Conservation (phyloP, 2,797 vertebrate species). For the Ptychobarbus kaznakovi region DNA sequence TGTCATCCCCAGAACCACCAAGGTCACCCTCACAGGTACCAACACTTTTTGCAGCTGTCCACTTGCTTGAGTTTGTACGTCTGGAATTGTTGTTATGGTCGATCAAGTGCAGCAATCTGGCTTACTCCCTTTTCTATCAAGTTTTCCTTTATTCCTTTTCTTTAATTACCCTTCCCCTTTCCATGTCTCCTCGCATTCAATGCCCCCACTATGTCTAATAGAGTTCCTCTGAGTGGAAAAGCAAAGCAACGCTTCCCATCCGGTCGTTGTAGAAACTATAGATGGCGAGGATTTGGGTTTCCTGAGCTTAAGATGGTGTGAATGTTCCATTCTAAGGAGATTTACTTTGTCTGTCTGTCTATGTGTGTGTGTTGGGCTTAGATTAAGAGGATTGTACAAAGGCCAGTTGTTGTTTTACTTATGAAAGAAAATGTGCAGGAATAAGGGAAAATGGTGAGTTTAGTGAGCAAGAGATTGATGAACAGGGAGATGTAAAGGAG, state of each 20-base stretch:
- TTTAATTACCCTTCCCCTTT: neutral
- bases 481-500: neutral
- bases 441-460: neutral
- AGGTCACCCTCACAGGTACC: conserved; percentile 75
- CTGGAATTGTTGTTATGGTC: neutral
- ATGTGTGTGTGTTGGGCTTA: neutral
- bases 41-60: neutral
- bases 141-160: neutral
- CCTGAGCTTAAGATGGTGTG: conserved; percentile 54
- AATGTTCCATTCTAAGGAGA: conserved; percentile 56
- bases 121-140: neutral
- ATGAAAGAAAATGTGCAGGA: neutral
- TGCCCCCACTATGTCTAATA: conserved; percentile 23
- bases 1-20: conserved; percentile 68
- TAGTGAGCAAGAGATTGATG: neutral
- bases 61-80: neutral
- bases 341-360: conserved; percentile 5
- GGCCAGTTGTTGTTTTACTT: conserved; percentile 15
- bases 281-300: conserved; percentile 51
- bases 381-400: conserved; percentile 29
- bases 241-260: conserved; percentile 47
- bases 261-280: conserved; percentile 61
- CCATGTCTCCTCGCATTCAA: neutral
- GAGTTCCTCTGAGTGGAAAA: conserved; percentile 23
- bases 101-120: neutral